Evolutionary conservation across 2,888 invertebrate genomes (phyloP), one percentile per base, ranked within the genome.

Genomic region (Caradrina clavipalpis): DNA sequence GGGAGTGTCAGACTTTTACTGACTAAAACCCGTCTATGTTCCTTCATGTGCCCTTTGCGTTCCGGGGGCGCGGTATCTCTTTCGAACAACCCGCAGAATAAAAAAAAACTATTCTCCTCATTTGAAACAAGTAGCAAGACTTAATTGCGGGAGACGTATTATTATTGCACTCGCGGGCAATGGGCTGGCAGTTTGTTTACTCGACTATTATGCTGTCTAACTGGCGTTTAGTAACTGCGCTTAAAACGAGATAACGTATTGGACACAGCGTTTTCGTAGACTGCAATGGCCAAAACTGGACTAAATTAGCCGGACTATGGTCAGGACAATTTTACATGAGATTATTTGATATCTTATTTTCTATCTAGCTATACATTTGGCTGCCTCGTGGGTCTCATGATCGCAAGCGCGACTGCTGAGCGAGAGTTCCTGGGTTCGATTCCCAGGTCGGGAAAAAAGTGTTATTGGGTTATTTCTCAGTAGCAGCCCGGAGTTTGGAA

Each of bases 141-240:
- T 65, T 77, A 80, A 77, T 69, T 75, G 62, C 55, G 59, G 55
- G 55, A 62, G 58, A 73, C 67, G 60, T 50, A 61, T 78, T 78
- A 76, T 78, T 80, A 77, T 80, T 80, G 80, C 76, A 69, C 62
- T 80, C 70, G 76, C 65, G 65, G 70, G 77, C 80, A 77, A 62
- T 80, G 69, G 80, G 59, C 70, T 63, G 76, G 77, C 65, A 77
- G 76, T 77, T 80, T 77, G 80, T 77, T 65, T 77, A 63, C 65
- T 76, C 70, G 62, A 56, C 76, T 75, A 76, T 77, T 79, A 78
- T 67, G 59, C 62, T 67, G 76, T 78, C 74, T 78, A 76, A 76
- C 67, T 13, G 51, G 76, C 67, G 74, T 73, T 78, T 76, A 76
- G 67, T 76, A 49, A 76, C 61, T 47, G 57, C 67, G 17, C 68